Conservation (phyloP, 2,888 invertebrate species). For the Cantharis lateralis region DNA sequence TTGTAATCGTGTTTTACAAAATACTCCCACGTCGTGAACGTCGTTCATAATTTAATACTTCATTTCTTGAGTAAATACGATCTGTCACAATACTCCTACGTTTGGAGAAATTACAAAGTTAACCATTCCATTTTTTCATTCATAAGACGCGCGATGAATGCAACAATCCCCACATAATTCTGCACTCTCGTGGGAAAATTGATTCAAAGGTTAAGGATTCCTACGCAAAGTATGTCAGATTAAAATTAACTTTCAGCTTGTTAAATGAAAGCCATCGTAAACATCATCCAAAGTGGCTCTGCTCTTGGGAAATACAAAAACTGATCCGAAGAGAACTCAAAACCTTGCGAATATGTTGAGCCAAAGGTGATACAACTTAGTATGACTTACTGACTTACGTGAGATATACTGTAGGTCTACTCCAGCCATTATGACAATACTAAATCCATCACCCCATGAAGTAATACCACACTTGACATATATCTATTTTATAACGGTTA, state of each 20-base stretch:
- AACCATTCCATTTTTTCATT: background rate
- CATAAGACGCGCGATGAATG: background rate
- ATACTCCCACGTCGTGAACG: constrained; percentile 6
- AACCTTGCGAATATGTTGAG: no score
- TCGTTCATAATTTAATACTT: constrained; percentile 16
- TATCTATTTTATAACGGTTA: background rate
- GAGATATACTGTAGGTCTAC: no score
- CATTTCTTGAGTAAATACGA: constrained; percentile 17
- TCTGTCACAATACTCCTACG: constrained; percentile 20
- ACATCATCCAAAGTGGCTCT: background rate
- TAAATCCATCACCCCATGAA: no score
- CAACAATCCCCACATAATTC: background rate
- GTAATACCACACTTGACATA: background rate
- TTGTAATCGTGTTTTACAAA: constrained; percentile 11
- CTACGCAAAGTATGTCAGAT: background rate
- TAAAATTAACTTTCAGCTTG: background rate
- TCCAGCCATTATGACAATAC: no score
- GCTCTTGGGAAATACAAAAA: no score
- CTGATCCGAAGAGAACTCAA: no score
- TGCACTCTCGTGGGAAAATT: background rate
- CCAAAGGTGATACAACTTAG: no score
- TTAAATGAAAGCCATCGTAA: background rate
- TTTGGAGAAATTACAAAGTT: background rate
- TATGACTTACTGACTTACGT: no score
- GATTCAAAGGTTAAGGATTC: background rate